Conservation (phyloP, 1,140 invertebrate genomes). For the Ooceraea biroi region DNA sequence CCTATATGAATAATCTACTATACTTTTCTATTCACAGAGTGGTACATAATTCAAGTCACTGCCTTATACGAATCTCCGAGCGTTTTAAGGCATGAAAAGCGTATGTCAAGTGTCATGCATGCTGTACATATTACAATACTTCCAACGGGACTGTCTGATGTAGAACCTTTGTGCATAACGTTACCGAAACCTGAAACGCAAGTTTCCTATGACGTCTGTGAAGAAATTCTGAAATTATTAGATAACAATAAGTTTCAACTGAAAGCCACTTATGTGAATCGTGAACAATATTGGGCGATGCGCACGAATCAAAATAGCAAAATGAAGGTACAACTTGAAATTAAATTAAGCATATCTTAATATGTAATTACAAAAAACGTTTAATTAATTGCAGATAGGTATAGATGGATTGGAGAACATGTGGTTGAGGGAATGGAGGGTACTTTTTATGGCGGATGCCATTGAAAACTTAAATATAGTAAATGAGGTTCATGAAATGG, state of each 20-base stretch:
- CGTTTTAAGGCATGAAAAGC: slow-evolving; percentile 78
- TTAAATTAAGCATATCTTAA: neutral
- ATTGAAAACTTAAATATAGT: slow-evolving; percentile 80
- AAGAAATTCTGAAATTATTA: slow-evolving; percentile 80
- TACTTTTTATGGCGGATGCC: slow-evolving; percentile 87
- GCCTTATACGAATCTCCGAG: slow-evolving; percentile 85
- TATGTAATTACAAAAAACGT: too few relatives aligned
- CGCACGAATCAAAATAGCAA: slow-evolving; percentile 86
- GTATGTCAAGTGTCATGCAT: slow-evolving; percentile 82
- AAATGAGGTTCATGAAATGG: slow-evolving; percentile 79
- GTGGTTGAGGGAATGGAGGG: slow-evolving; percentile 89
- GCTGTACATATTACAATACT: slow-evolving; percentile 86
- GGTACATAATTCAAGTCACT: slow-evolving; percentile 88
- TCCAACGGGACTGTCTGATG: slow-evolving; percentile 84
- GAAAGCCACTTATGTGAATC: slow-evolving; percentile 78
- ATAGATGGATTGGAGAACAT: slow-evolving; percentile 88
- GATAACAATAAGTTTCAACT: slow-evolving; percentile 78
- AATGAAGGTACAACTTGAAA: slow-evolving; percentile 86
- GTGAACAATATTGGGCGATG: slow-evolving; percentile 87
- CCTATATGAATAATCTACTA: slow-evolving; percentile 1
- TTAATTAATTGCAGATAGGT: slow-evolving; percentile 85
- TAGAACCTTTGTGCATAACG: slow-evolving; percentile 84
- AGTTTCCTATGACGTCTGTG: slow-evolving; percentile 80
- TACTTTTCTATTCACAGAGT: slow-evolving; percentile 84
- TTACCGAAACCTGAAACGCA: slow-evolving; percentile 82